These are phyloP conservation scores for Poecilia gillii DNA, from an alignment of 2,797 vertebrate species.

Conservation along the genomic window DNA sequence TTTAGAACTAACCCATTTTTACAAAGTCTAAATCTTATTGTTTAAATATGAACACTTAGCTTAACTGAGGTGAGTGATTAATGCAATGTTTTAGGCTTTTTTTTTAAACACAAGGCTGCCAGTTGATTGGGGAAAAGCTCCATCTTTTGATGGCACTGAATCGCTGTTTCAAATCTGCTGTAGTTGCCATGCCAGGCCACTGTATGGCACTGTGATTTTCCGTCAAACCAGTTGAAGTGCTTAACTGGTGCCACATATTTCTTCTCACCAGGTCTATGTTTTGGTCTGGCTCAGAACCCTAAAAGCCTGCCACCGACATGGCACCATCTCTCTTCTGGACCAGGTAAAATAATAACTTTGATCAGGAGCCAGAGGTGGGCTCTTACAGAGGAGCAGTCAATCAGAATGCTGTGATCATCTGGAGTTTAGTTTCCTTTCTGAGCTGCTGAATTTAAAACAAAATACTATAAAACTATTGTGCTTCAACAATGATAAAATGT, in stretches of 20 bases:
- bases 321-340: neutral
- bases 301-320: neutral
- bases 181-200: too few relatives aligned
- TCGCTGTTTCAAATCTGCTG: too few relatives aligned
- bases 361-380: neutral
- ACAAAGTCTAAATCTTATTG: neutral
- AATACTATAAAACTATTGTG: neutral
- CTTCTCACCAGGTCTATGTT: neutral
- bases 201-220: neutral
- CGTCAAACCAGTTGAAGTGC: neutral
- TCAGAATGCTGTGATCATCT: neutral
- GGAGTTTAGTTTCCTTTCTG: neutral
- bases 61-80: neutral
- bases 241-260: neutral
- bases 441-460: neutral
- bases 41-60: neutral
- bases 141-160: too few relatives aligned
- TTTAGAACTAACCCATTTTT: neutral
- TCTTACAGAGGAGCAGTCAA: neutral
- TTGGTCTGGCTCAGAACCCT: neutral
- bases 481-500: neutral
- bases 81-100: neutral
- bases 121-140: too few relatives aligned
- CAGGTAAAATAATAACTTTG: neutral
- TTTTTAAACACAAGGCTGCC: too few relatives aligned